A percentile compares a stretch with the other conserved stretches of the same genome.
Conservation (phyloP, 2,113 vertebrate genomes). For the Peromyscus polionotus region DNA sequence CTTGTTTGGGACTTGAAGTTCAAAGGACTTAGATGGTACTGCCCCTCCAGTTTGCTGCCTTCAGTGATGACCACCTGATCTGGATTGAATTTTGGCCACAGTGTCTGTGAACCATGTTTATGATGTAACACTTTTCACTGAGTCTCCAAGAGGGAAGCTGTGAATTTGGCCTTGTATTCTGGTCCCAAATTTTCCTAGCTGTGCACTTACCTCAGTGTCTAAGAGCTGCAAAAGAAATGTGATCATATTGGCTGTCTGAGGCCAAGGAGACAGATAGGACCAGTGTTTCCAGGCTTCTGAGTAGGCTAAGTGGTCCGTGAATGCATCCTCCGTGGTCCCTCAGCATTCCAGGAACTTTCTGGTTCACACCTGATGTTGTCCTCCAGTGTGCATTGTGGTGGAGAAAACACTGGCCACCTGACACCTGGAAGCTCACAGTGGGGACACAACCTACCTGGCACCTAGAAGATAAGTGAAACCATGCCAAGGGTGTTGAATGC, state of each 20-base stretch:
- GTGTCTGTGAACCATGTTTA: not conserved
- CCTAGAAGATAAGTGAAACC: rapidly evolving
- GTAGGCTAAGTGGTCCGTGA: not conserved
- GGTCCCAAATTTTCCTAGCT: not conserved
- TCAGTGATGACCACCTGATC: constrained; percentile 37
- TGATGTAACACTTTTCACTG: not conserved
- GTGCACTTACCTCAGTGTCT: not conserved
- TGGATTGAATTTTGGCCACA: not conserved
- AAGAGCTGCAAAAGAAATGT: not conserved
- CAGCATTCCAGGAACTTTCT: rapidly evolving
- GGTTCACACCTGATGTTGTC: rapidly evolving
- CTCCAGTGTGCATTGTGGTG: rapidly evolving
- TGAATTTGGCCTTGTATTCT: not conserved
- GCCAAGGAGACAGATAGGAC: not conserved
- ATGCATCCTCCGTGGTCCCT: not conserved
- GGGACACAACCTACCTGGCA: rapidly evolving
- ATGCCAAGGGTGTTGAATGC: rapidly evolving
- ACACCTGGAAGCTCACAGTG: rapidly evolving
- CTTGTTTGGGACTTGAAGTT: not conserved
- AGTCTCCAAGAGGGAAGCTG: not conserved
- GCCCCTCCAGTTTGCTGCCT: not conserved
- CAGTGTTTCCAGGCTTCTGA: not conserved
- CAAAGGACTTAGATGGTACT: not conserved
- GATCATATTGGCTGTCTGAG: not conserved
- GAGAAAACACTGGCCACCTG: rapidly evolving